A percentile compares a stretch with the other conserved stretches of the same genome.
phyloP scores from a whole-genome alignment of 2,888 invertebrate species.

The Ametastegia equiseti region DNA sequence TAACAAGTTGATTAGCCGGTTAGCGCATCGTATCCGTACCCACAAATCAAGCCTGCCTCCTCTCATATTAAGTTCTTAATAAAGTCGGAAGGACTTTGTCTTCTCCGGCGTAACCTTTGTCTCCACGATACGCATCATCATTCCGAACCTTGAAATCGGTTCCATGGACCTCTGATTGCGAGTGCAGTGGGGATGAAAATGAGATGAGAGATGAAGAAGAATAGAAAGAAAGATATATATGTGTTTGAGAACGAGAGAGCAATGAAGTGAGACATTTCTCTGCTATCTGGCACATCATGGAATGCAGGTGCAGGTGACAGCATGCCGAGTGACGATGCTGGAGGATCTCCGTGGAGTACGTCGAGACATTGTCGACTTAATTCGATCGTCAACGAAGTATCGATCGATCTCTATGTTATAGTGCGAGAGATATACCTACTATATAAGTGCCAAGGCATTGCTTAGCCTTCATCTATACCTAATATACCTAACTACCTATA shows the following conservation, averaged over 20 bases:
- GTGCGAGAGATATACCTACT: neutral
- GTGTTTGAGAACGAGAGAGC: too few relatives aligned
- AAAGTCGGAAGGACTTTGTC: slow-evolving; percentile 51
- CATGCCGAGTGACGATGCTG: slow-evolving; percentile 44
- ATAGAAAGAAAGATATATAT: neutral
- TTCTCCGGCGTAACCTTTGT: neutral
- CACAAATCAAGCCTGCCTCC: slow-evolving; percentile 58
- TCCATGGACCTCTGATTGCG: neutral
- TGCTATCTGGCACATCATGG: slow-evolving; percentile 60
- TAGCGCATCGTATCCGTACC: slow-evolving; percentile 49
- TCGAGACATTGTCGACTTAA: slow-evolving; percentile 37
- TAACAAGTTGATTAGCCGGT: slow-evolving; percentile 67
- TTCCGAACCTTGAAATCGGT: slow-evolving; percentile 48
- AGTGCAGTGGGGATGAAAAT: neutral
- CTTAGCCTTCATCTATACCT: too few relatives aligned
- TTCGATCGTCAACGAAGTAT: slow-evolving; percentile 24
- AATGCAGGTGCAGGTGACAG: slow-evolving; percentile 58
- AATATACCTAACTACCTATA: neutral
- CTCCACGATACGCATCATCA: too few relatives aligned
- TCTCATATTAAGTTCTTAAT: slow-evolving; percentile 58
- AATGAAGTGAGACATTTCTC: slow-evolving; percentile 39
- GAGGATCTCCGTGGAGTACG: neutral
- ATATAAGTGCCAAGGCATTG: neutral
- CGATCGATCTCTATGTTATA: slow-evolving; percentile 19
- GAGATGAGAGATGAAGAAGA: neutral